Conservation (phyloP, 2,797 vertebrate genomes). For the Heterohyrax brucei region DNA sequence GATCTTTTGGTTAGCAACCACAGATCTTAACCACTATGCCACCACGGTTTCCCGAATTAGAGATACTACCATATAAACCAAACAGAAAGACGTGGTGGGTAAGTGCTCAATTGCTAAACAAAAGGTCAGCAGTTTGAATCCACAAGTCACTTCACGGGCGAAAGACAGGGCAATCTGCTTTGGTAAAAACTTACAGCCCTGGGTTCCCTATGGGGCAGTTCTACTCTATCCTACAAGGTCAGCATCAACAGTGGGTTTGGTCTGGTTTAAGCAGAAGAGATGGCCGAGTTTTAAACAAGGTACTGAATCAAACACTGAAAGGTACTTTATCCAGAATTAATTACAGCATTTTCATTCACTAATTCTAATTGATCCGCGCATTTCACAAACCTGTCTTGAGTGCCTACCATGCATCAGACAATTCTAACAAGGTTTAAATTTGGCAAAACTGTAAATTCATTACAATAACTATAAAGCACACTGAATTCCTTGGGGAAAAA, state of each 20-base stretch:
- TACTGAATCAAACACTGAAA: not conserved
- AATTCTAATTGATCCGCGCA: slow-evolving; percentile 4
- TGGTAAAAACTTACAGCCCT: not conserved
- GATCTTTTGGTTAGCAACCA: too few relatives aligned
- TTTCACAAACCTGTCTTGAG: not conserved
- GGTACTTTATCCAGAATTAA: not conserved
- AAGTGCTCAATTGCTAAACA: not conserved
- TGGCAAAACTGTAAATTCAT: slow-evolving; percentile 27
- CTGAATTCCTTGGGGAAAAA: slow-evolving; percentile 1
- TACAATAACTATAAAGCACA: not conserved
- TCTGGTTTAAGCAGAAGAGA: slow-evolving; percentile 3
- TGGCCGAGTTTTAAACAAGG: not conserved
- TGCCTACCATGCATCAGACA: not conserved
- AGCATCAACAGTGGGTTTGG: not conserved
- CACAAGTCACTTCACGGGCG: not conserved
- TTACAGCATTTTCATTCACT: not conserved
- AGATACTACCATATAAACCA: not conserved
- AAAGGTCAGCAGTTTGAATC: not conserved
- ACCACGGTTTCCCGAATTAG: not conserved
- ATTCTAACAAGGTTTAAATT: slow-evolving; percentile 30
- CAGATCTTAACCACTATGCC: too few relatives aligned
- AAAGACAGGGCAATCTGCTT: not conserved
- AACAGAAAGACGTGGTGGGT: not conserved
- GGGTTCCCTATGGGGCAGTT: not conserved
- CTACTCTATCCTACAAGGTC: too few relatives aligned